Evolutionary conservation across 2,113 vertebrate genomes (phyloP).

Genomic region (Microtus richardsoni): DNA sequence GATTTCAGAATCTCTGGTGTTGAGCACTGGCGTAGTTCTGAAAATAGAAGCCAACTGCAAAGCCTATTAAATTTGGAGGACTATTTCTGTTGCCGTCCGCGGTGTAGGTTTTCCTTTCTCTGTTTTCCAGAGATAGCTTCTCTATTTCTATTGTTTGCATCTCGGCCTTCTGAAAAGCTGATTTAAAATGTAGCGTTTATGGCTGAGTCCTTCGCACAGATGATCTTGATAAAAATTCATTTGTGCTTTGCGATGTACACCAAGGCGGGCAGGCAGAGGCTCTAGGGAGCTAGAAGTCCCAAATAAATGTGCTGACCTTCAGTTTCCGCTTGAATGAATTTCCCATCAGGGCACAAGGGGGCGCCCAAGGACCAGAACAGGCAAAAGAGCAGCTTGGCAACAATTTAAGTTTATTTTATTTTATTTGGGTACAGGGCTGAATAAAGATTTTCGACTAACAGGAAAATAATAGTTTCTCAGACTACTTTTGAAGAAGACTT

Average conservation of each 20-base stretch:
- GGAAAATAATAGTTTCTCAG: slow-evolving; percentile 48
- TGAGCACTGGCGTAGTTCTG: neutral
- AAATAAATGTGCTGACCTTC: neutral
- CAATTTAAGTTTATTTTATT: neutral
- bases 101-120: neutral
- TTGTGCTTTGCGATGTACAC: neutral
- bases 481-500: slow-evolving; percentile 47
- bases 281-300: neutral
- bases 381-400: neutral
- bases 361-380: slow-evolving; percentile 60
- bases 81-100: neutral
- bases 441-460: slow-evolving; percentile 45
- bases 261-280: neutral
- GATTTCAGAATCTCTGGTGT: neutral
- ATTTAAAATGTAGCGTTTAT: neutral
- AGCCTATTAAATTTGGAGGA: neutral
- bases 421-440: neutral
- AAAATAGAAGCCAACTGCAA: neutral
- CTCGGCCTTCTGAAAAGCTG: slow-evolving; percentile 12
- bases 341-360: slow-evolving; percentile 69
- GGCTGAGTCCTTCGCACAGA: neutral
- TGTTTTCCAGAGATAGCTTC: neutral
- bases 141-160: neutral
- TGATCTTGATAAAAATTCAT: neutral
- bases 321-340: slow-evolving; percentile 38